Evolutionary conservation across 1,140 invertebrate species (phyloP), one percentile per base, ranked within the genome.

Genomic region (Drosophila pallidifrons): DNA sequence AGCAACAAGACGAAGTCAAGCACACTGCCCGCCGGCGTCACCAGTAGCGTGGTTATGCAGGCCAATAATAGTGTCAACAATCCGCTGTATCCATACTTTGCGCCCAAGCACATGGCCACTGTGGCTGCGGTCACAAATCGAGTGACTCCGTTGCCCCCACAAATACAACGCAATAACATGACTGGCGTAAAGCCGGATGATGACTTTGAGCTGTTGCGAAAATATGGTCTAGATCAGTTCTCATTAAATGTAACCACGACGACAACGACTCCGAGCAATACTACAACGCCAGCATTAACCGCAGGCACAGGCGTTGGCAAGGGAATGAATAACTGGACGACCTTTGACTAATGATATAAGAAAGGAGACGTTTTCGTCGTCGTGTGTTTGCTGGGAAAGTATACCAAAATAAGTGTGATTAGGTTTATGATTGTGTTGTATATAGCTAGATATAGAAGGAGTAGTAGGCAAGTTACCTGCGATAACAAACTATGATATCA

Each of bases 71-170:
- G 76, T 46, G 64, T 95, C n/a, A 94, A 93, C 64, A 95, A 95
- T 80, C 94, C 95, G 0, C 79, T 95, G 2, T 95, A 95, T 77
- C 94, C 94, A 0, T 95, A 95, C 71, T 95, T 94, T 75, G 91
- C 93, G 30, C 94, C 94, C 8, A 81, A 93, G 63, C 91, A 93
- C 67, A 89, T 81, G 81, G 83, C 85, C 43, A 90, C 85, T 0
- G 82, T 86, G 13, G 81, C 85, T n/a, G 79, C 81, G 2, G 74
- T 87, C 35, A 81, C 83, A 1, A 79, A 55, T 25, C 76, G 83
- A 10, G 49, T 86, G 69, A 28, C 77, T 5, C 83, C 82, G 10
- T 43, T 79, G 45, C 75, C 83, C 13, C 75, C 75, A 28, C 83
- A 66, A 57, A 83, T 78, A 15, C 88, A 82, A 28, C 81, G 74